Conservation (phyloP, 2,113 vertebrate genomes). For the Oreocharis arfaki region DNA sequence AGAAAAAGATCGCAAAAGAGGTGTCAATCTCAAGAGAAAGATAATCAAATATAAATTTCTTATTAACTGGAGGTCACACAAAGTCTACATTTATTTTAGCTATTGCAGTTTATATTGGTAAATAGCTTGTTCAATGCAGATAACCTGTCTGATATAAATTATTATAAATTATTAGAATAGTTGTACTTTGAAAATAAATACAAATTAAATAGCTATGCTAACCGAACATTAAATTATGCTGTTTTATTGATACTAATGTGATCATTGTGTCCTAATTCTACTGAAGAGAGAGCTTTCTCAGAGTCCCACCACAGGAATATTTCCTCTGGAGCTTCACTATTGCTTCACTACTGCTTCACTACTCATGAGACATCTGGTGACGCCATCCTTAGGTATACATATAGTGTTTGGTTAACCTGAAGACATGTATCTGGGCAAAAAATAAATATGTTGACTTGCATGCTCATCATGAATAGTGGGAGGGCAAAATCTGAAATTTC, state of each 20-base stretch:
- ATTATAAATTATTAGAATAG: not conserved
- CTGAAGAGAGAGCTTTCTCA: not conserved
- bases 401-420: not conserved
- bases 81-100: not conserved
- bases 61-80: not conserved
- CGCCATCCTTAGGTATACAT: not conserved
- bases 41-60: not conserved
- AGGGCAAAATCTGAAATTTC: not conserved
- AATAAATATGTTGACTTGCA: not conserved
- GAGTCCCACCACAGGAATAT: not conserved
- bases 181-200: not conserved
- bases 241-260: not conserved
- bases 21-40: not conserved
- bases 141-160: not conserved
- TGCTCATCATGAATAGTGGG: not conserved
- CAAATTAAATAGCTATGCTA: not conserved
- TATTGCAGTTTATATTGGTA: not conserved
- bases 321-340: not conserved
- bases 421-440: not conserved
- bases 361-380: not conserved
- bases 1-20: not conserved
- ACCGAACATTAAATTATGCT: not conserved
- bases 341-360: not conserved
- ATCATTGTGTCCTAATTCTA: not conserved
- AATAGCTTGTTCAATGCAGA: not conserved